These are phyloP conservation scores for Sander lucioperca DNA, from an alignment of 2,113 vertebrate species.

Conservation along the genomic window DNA sequence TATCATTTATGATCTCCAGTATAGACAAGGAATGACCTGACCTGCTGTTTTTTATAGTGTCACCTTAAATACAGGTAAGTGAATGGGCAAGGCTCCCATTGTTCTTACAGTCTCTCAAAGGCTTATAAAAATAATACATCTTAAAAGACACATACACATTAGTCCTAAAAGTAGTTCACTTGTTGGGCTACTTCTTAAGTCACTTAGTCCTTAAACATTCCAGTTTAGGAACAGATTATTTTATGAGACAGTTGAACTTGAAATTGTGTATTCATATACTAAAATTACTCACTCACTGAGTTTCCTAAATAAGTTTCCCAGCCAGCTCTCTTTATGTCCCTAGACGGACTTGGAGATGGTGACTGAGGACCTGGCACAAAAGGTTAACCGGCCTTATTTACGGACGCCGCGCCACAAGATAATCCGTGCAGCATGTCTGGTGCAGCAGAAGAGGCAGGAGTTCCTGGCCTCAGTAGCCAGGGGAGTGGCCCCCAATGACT, in stretches of 20 bases:
- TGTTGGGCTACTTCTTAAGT: background rate
- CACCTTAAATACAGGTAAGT: slow-evolving; percentile 7
- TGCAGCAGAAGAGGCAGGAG: slow-evolving; percentile 97
- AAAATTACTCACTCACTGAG: background rate
- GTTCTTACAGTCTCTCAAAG: slow-evolving; percentile 6
- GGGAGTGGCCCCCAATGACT: slow-evolving; percentile 97
- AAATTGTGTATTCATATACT: background rate
- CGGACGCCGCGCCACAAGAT: slow-evolving; percentile 98
- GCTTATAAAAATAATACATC: slow-evolving; percentile 5
- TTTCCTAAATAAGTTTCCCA: slow-evolving; percentile 12
- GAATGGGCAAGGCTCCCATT: background rate
- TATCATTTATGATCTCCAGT: slow-evolving; percentile 13
- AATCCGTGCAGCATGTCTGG: slow-evolving; percentile 95
- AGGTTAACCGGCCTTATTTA: slow-evolving; percentile 98
- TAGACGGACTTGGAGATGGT: slow-evolving; percentile 99
- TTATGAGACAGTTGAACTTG: background rate
- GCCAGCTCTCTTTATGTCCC: slow-evolving; percentile 26
- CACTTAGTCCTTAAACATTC: slow-evolving; percentile 6
- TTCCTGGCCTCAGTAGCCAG: slow-evolving; percentile 97
- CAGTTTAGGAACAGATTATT: slow-evolving; percentile 9
- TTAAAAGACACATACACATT: slow-evolving; percentile 7
- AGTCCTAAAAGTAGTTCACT: slow-evolving; percentile 5
- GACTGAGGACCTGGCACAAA: slow-evolving; percentile 98
- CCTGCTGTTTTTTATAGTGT: slow-evolving; percentile 21
- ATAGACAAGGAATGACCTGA: slow-evolving; percentile 6